Evolutionary conservation across 64 coral and sea anemone genomes (phyloP).

Genomic region (Montipora foliosa): DNA sequence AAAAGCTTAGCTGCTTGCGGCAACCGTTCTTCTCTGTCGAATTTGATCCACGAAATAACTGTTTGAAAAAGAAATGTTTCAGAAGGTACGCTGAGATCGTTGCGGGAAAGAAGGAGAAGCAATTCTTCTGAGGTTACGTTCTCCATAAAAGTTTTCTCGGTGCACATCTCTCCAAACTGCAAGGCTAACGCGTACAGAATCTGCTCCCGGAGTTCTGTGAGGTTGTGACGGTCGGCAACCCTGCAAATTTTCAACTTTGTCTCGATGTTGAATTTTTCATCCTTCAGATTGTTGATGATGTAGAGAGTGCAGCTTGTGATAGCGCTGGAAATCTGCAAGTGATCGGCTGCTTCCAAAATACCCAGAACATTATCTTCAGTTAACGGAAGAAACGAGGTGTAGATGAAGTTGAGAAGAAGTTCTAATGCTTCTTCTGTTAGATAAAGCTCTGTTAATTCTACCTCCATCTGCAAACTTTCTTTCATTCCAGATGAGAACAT

Average conservation of each 20-base stretch:
- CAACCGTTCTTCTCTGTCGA: slow-evolving; percentile 31
- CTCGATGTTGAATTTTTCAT: slow-evolving; percentile 45
- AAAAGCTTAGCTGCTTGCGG: slow-evolving; percentile 15
- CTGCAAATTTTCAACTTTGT: slow-evolving; percentile 43
- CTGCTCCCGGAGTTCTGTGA: slow-evolving; percentile 53
- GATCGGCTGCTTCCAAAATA: slow-evolving; percentile 59
- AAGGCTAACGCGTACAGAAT: slow-evolving; percentile 12
- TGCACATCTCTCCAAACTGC: slow-evolving; percentile 35
- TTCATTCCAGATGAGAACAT: slow-evolving; percentile 70
- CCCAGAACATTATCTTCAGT: slow-evolving; percentile 50
- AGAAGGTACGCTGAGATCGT: slow-evolving; percentile 43
- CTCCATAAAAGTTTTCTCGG: slow-evolving; percentile 32
- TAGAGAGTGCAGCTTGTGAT: slow-evolving; percentile 41
- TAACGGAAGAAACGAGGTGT: slow-evolving; percentile 30
- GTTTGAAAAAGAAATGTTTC: slow-evolving; percentile 61
- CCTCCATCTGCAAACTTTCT: slow-evolving; percentile 38
- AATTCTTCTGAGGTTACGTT: slow-evolving; percentile 50
- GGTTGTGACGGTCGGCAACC: slow-evolving; percentile 43
- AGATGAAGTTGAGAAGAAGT: slow-evolving; percentile 52
- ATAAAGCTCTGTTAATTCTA: slow-evolving; percentile 34
- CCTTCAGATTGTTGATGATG: slow-evolving; percentile 29
- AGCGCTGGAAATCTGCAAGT: slow-evolving; percentile 35
- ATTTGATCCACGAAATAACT: slow-evolving; percentile 46
- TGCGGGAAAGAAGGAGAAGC: neutral
- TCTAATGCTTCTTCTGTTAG: slow-evolving; percentile 5